Conservation (phyloP, 2,113 vertebrate genomes). For the Ailuropoda melanoleuca region DNA sequence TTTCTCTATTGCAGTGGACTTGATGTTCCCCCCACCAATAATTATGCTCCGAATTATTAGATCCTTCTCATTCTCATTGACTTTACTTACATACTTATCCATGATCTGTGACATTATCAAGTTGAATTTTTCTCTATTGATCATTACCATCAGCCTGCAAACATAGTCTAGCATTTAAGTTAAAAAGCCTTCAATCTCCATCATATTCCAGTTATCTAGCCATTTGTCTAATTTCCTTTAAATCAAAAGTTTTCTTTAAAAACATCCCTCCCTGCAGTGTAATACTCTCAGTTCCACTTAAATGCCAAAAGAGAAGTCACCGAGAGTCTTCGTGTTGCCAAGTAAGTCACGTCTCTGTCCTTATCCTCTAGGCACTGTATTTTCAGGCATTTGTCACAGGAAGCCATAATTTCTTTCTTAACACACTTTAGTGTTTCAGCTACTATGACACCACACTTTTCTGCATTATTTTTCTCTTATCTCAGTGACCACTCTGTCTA, state of each 20-base stretch:
- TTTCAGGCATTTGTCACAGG: not conserved
- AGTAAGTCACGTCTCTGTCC: not conserved
- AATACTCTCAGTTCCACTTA: not conserved
- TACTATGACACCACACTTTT: not conserved
- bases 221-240: not conserved
- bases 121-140: not conserved
- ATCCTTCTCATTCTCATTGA: not conserved
- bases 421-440: not conserved
- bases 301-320: not conserved
- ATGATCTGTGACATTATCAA: not conserved
- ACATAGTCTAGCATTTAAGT: not conserved
- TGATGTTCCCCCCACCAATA: not conserved
- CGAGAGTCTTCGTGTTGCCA: not conserved
- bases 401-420: not conserved
- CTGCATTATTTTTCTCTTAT: not conserved
- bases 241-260: not conserved
- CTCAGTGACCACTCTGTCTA: not conserved
- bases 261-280: not conserved
- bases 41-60: not conserved
- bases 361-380: not conserved
- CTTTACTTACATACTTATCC: not conserved
- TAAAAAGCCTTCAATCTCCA: not conserved
- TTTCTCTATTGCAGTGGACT: not conserved
- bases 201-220: not conserved
- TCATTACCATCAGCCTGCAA: not conserved